Conservation (phyloP, 1,140 invertebrate species). For the Asbolus verrucosus region DNA sequence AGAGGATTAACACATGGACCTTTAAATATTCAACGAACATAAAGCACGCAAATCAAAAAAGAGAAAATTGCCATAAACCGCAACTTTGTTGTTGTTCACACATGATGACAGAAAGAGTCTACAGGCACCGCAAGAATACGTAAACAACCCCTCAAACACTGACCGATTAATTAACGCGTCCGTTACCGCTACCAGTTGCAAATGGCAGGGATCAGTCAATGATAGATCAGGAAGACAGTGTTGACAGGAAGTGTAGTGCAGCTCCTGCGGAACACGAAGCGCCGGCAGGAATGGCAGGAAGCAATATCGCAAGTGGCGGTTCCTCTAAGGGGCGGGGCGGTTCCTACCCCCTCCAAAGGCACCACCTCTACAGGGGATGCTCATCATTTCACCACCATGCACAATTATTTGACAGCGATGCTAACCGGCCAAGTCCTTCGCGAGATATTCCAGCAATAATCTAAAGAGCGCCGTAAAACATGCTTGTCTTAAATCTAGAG, state of each 20-base stretch:
- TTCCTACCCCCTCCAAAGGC: slow-evolving; percentile 56
- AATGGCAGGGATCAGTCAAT: slow-evolving; percentile 53
- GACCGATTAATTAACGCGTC: slow-evolving; percentile 54
- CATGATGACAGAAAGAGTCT: background rate
- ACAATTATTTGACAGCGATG: slow-evolving; percentile 23
- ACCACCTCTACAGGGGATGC: slow-evolving; percentile 56
- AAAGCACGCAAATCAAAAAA: slow-evolving; percentile 15
- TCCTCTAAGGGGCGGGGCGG: slow-evolving; percentile 62
- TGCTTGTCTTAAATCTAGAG: too few species aligned
- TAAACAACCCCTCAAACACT: slow-evolving; percentile 28
- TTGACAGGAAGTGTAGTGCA: slow-evolving; percentile 62
- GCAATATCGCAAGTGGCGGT: slow-evolving; percentile 66
- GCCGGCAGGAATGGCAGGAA: slow-evolving; percentile 65
- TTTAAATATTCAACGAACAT: slow-evolving; percentile 20
- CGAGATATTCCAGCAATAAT: slow-evolving; percentile 12
- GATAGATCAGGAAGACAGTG: slow-evolving; percentile 57
- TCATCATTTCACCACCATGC: slow-evolving; percentile 51
- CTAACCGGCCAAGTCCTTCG: background rate
- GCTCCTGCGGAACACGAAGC: slow-evolving; percentile 64
- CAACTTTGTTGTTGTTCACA: background rate
- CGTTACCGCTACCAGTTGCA: slow-evolving; percentile 43
- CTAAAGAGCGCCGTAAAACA: too few species aligned
- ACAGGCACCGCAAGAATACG: background rate
- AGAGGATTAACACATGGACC: slow-evolving; percentile 16
- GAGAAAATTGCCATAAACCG: slow-evolving; percentile 33